phyloP scores from a whole-genome alignment of 2,888 invertebrate species.

The Uropetala carovei region DNA sequence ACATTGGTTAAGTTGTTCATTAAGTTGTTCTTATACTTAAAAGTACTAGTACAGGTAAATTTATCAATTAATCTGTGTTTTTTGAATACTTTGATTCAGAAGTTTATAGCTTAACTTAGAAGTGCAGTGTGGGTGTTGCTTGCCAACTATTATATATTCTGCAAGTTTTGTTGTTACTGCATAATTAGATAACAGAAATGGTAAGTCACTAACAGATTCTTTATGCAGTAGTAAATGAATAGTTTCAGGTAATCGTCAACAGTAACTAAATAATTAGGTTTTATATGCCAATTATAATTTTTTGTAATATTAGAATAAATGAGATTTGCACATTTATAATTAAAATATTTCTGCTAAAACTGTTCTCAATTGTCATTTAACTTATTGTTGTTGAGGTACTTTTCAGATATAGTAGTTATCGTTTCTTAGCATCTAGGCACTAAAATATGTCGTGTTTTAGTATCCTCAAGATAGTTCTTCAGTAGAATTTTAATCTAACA shows the following conservation, averaged over 20 bases:
- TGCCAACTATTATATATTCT: background rate
- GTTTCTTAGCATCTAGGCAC: background rate
- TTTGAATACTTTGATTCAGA: background rate
- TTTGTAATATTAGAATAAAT: background rate
- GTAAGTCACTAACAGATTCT: background rate
- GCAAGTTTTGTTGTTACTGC: background rate
- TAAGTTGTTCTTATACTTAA: background rate
- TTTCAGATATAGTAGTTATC: constrained; percentile 32
- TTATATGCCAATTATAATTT: constrained; percentile 10
- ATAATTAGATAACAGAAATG: background rate
- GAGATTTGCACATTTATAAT: constrained; percentile 14
- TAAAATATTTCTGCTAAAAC: background rate
- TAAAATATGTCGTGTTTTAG: constrained; percentile 11
- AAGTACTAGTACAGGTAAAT: background rate
- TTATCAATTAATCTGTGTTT: background rate
- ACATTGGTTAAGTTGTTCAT: constrained; percentile 27
- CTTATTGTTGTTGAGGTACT: constrained; percentile 19
- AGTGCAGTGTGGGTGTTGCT: constrained; percentile 31
- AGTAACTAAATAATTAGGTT: background rate
- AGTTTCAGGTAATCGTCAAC: background rate
- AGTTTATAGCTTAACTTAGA: background rate
- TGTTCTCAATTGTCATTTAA: constrained; percentile 35
- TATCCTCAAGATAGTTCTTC: background rate
- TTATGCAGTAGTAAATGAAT: background rate
- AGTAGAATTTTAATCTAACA: constrained; percentile 23